Evolutionary conservation across 2,888 invertebrate species (phyloP).

Genomic region (Platynereis dumerilii): DNA sequence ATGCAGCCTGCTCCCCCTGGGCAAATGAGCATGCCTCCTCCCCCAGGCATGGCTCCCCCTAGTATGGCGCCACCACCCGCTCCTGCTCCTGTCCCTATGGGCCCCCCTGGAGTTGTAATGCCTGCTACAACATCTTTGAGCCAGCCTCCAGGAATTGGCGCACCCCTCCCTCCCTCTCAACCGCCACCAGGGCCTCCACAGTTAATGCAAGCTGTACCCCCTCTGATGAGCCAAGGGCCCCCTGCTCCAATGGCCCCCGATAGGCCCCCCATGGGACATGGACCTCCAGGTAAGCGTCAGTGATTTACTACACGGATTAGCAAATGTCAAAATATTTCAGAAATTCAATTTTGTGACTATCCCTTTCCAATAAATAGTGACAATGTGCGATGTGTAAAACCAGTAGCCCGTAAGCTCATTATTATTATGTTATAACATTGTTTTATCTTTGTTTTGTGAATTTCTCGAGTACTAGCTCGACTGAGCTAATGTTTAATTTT

Average conservation of each 20-base stretch:
- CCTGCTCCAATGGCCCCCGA: not conserved
- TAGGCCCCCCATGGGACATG: not conserved
- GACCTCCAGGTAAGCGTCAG: too few relatives aligned
- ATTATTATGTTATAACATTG: too few relatives aligned
- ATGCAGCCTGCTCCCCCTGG: too few relatives aligned
- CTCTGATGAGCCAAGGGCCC: constrained; percentile 15
- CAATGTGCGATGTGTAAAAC: too few relatives aligned
- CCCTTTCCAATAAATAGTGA: too few relatives aligned
- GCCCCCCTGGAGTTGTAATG: constrained; percentile 6
- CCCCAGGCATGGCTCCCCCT: constrained; percentile 4
- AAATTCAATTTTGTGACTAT: too few relatives aligned
- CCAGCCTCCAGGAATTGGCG: not conserved
- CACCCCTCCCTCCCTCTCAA: constrained; percentile 6
- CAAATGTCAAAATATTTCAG: too few relatives aligned
- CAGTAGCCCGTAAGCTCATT: too few relatives aligned
- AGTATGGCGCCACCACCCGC: constrained; percentile 15
- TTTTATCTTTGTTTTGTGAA: too few relatives aligned
- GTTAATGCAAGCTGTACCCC: constrained; percentile 14
- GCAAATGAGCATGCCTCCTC: not conserved
- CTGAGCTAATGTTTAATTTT: too few relatives aligned
- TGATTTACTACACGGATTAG: too few relatives aligned
- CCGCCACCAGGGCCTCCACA: constrained; percentile 31
- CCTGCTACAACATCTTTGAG: not conserved
- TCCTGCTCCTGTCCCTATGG: constrained; percentile 8
- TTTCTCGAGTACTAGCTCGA: too few relatives aligned